Evolutionary conservation across 2,113 vertebrate species (phyloP).

Genomic region (Triplophysa tibetana): DNA sequence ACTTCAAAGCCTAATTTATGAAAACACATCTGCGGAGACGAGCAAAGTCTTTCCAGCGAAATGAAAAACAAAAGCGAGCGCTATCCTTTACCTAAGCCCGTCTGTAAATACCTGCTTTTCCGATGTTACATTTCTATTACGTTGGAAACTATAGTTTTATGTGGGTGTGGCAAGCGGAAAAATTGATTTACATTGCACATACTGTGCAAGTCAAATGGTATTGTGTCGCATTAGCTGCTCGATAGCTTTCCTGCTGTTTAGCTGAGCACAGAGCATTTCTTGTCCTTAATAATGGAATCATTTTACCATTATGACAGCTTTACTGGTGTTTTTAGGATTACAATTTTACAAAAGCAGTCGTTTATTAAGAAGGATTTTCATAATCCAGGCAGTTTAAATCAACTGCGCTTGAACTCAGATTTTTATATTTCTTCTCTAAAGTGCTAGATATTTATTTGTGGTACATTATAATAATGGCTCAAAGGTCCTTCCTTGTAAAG

Average conservation of each 20-base stretch:
- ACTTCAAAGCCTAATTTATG: conserved; percentile 34
- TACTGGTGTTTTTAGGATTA: background rate
- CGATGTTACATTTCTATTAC: background rate
- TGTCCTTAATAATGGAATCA: background rate
- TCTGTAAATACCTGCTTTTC: conserved; percentile 20
- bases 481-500: conserved; percentile 26
- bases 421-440: conserved; percentile 8
- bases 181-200: background rate
- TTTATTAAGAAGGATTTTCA: background rate
- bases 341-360: background rate
- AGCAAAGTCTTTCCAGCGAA: conserved; percentile 22
- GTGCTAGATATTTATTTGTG: conserved; percentile 4
- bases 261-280: background rate
- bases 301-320: background rate
- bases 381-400: background rate
- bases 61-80: conserved; percentile 18
- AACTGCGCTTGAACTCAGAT: background rate
- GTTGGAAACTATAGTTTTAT: background rate
- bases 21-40: conserved; percentile 11
- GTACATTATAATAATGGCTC: background rate
- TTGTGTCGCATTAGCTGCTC: background rate
- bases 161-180: background rate
- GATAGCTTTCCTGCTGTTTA: background rate
- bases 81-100: conserved; percentile 1
- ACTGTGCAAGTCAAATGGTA: background rate